phyloP scores from a whole-genome alignment of 2,113 vertebrate species.

The Gymnocephalus cernua region DNA sequence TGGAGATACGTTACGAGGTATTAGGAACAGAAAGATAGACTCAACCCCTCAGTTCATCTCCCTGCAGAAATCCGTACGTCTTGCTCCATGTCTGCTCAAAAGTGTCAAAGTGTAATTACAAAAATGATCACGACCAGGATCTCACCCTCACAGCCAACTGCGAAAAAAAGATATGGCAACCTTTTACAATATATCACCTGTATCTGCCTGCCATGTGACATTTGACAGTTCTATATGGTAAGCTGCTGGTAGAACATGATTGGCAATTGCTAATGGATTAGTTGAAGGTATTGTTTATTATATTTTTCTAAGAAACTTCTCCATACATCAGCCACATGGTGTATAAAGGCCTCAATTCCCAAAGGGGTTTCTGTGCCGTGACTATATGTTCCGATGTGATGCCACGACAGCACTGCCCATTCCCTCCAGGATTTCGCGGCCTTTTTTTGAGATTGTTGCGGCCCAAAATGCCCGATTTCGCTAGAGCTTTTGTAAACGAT shows the following conservation, averaged over 20 bases:
- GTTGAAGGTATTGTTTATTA: background rate
- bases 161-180: background rate
- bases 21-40: slow-evolving; percentile 25
- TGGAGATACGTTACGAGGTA: slow-evolving; percentile 35
- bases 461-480: too few species aligned
- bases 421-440: too few species aligned
- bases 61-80: background rate
- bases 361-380: background rate
- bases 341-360: background rate
- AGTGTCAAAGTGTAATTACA: slow-evolving; percentile 42
- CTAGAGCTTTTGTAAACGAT: too few species aligned
- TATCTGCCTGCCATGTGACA: background rate
- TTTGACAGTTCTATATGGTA: background rate
- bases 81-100: slow-evolving; percentile 9
- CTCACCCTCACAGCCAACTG: slow-evolving; percentile 8
- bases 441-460: too few species aligned
- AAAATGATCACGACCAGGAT: slow-evolving; percentile 33
- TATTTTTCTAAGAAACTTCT: background rate
- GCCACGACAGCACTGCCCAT: background rate
- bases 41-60: background rate
- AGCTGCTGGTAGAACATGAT: background rate
- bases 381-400: slow-evolving; percentile 15
- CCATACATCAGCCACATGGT: slow-evolving; percentile 27
- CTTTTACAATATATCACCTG: slow-evolving; percentile 2
- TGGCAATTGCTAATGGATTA: background rate